phyloP scores from a whole-genome alignment of 2,113 vertebrate genomes.

The Cheilinus undulatus region DNA sequence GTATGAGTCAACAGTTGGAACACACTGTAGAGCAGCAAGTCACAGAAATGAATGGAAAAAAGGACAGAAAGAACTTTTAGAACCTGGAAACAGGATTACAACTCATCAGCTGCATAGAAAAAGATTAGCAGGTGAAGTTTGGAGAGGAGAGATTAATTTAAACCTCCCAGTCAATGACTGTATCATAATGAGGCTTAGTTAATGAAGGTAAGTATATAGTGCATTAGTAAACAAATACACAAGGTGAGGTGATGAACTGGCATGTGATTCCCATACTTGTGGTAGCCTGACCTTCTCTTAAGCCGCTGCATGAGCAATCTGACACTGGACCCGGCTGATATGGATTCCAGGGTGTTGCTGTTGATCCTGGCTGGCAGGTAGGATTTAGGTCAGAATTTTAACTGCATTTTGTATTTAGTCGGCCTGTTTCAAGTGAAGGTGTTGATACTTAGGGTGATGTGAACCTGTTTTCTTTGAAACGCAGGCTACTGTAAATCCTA shows the following conservation, averaged over 20 bases:
- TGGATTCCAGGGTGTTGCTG: conserved; percentile 46
- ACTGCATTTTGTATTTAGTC: conserved; percentile 56
- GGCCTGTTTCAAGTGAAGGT: conserved; percentile 41
- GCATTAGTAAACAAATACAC: conserved; percentile 20
- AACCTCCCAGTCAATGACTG: conserved; percentile 19
- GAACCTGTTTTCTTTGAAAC: conserved; percentile 53
- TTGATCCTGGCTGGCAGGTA: conserved; percentile 61
- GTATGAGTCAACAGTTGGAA: conserved; percentile 78
- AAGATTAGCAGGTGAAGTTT: conserved; percentile 2
- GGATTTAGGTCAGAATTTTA: conserved; percentile 68
- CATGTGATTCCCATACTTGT: conserved; percentile 59
- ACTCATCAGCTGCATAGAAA: neutral
- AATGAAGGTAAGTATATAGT: conserved; percentile 9
- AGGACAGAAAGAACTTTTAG: conserved; percentile 24
- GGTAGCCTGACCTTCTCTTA: conserved; percentile 69
- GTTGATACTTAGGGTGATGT: conserved; percentile 32
- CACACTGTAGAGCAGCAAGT: conserved; percentile 54
- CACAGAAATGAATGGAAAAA: conserved; percentile 54
- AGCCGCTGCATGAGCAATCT: conserved; percentile 60
- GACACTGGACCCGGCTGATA: conserved; percentile 48
- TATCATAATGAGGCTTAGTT: conserved; percentile 28
- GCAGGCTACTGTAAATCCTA: neutral
- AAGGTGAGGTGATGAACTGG: conserved; percentile 32
- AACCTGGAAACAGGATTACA: conserved; percentile 10
- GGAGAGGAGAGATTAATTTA: conserved; percentile 4